Evolutionary conservation across 2,113 vertebrate species (phyloP), one percentile per base, ranked within the genome.

Genomic region (Sisor rabdophorus): DNA sequence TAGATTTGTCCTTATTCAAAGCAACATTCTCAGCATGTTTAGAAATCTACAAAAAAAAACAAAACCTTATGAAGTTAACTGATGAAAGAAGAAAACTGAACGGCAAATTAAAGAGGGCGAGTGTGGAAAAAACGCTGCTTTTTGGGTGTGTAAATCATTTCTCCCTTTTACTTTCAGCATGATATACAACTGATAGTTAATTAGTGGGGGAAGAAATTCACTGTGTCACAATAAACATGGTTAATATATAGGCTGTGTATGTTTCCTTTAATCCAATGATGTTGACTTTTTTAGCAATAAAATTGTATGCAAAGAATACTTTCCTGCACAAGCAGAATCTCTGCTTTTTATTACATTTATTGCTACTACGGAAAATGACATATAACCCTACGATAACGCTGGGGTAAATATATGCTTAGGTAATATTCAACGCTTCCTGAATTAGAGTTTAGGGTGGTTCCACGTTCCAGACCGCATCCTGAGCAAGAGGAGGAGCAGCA

Each of bases 341-440:
- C 4, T 2, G 17, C 1, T 20, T 26, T 61, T 77, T 52, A 77
- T 77, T 60, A 53, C 55, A 71, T 40, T n/a, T n/a, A n/a, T n/a
- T n/a, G n/a, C n/a, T 8, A 53, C 44, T 26, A 24, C 20, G 44
- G 36, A 60, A 77, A 71, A 71, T 53, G 17, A 26, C 6, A 1
- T 67, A 36, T 22, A 30, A 3, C 28, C 36, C 40, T 4, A 26
- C 44, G 47, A 60, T 77, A 77, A 63, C 2, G 44, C 40, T 28
- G 11, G 24, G 56, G 70, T 56, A 79, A 48, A 68, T 77, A 63
- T 75, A 76, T 76, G 65, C 50, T 54, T 50, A 75, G 65, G 32
- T 68, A 68, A 80, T 65, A 67, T 63, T 70, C 22, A 20, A 50
- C 15, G 19, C 28, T 26, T 19, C 16, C 58, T n/a, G 47, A 48